phyloP scores from a whole-genome alignment of 2,888 invertebrate genomes.

The Cremastinae sp. region DNA sequence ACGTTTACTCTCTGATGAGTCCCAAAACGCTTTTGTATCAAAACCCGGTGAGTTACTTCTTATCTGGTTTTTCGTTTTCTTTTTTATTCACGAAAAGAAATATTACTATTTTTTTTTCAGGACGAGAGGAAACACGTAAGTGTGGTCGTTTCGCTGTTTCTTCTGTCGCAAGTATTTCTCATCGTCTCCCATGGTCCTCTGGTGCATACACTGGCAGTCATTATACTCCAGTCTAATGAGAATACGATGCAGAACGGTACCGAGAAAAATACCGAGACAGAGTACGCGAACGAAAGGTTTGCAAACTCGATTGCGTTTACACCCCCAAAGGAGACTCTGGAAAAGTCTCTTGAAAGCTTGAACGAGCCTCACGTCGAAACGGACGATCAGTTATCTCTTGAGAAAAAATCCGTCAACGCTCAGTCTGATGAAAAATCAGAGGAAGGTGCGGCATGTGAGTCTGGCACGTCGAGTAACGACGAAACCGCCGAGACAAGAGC shows the following conservation, averaged over 20 bases:
- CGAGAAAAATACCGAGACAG: constrained; percentile 85
- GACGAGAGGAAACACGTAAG: constrained; percentile 82
- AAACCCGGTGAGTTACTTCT: constrained; percentile 71
- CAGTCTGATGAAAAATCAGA: constrained; percentile 22
- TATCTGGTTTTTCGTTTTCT: not conserved
- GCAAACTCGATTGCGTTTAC: constrained; percentile 84
- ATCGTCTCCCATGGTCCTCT: constrained; percentile 95
- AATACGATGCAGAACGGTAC: constrained; percentile 87
- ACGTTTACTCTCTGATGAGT: constrained; percentile 92
- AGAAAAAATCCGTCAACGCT: constrained; percentile 54
- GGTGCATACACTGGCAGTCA: constrained; percentile 94
- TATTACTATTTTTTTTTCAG: constrained; percentile 61
- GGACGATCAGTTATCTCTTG: constrained; percentile 59
- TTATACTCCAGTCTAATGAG: constrained; percentile 92
- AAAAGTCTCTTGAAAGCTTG: constrained; percentile 86
- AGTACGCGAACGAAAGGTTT: constrained; percentile 81
- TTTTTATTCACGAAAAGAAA: not conserved
- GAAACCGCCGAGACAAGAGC: constrained; percentile 1
- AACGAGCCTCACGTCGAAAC: constrained; percentile 66
- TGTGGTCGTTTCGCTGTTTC: constrained; percentile 93
- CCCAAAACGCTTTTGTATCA: constrained; percentile 72
- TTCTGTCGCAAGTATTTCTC: constrained; percentile 96
- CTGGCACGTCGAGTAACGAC: constrained; percentile 31
- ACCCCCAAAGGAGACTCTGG: constrained; percentile 88
- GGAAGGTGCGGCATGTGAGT: constrained; percentile 31